Percentiles rank a stretch among this genome's conserved stretches.
phyloP scores from a whole-genome alignment of 1,140 invertebrate genomes.

The Drosophila quadrilineata region DNA sequence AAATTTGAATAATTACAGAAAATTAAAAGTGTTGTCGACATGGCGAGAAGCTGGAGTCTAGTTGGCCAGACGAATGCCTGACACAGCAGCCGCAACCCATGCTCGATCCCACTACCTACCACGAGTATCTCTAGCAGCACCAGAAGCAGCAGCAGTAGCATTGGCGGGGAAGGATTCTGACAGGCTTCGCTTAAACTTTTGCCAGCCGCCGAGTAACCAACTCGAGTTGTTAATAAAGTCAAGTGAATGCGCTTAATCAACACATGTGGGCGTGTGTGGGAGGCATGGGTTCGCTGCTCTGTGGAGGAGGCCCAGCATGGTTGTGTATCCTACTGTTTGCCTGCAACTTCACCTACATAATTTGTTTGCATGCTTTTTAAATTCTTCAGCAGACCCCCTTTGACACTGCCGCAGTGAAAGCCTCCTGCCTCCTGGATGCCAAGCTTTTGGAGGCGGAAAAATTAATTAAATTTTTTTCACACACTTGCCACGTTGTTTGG shows the following conservation, averaged over 20 bases:
- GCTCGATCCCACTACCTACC: too few relatives aligned
- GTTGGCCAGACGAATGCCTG: conserved; percentile 29
- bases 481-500: conserved; percentile 6
- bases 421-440: too few relatives aligned
- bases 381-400: conserved; percentile 16
- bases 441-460: conserved; percentile 9
- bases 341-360: conserved; percentile 36
- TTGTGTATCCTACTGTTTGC: conserved; percentile 9
- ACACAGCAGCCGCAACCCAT: conserved; percentile 11
- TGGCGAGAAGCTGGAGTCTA: neutral
- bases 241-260: conserved; percentile 78
- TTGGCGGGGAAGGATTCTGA: too few relatives aligned
- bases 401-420: neutral
- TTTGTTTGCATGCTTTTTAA: conserved; percentile 40
- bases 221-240: conserved; percentile 64
- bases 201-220: neutral
- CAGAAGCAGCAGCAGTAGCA: neutral
- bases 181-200: conserved; percentile 41
- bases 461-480: conserved; percentile 28
- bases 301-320: neutral
- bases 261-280: conserved; percentile 33
- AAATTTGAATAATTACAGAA: conserved; percentile 68
- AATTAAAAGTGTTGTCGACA: conserved; percentile 42
- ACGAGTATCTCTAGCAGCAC: too few relatives aligned
- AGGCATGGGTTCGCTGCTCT: neutral